Conservation (phyloP, 2,113 vertebrate genomes). For the Lasiurus cinereus region DNA sequence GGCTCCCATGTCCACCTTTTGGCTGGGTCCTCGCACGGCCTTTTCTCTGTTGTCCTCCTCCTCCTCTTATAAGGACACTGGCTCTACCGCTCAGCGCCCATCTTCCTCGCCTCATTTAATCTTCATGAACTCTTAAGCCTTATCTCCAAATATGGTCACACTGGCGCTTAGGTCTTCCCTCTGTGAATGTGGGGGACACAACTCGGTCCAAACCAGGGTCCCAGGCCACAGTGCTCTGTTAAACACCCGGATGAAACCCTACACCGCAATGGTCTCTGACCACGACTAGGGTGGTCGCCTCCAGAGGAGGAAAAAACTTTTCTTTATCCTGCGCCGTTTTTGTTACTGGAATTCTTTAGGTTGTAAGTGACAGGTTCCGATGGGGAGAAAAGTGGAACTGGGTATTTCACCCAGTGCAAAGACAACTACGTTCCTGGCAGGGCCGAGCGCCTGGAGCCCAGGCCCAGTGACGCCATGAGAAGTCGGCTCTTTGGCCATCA, state of each 20-base stretch:
- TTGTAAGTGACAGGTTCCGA: not conserved
- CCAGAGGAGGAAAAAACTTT: not conserved
- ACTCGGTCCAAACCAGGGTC: not conserved
- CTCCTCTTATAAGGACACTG: not conserved
- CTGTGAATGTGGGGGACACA: not conserved
- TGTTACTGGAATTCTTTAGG: not conserved
- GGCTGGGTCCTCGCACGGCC: not conserved
- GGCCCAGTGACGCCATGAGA: fast-evolving
- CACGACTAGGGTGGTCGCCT: not conserved
- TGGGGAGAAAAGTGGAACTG: not conserved
- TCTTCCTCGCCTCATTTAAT: not conserved
- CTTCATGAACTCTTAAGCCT: not conserved
- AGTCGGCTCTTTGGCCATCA: fast-evolving
- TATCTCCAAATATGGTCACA: not conserved
- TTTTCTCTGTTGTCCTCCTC: not conserved
- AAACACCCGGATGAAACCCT: not conserved
- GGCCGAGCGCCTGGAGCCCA: fast-evolving
- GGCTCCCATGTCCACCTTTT: fast-evolving
- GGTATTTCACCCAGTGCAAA: not conserved
- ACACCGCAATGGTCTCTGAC: not conserved
- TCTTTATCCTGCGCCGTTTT: not conserved
- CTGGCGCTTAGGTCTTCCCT: not conserved
- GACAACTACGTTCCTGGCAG: not conserved
- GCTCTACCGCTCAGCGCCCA: not conserved
- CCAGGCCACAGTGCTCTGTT: not conserved